A percentile compares a stretch with the other conserved stretches of the same genome.
Evolutionary conservation across 2,797 vertebrate genomes (phyloP).

Genomic region (Presbytis comata): DNA sequence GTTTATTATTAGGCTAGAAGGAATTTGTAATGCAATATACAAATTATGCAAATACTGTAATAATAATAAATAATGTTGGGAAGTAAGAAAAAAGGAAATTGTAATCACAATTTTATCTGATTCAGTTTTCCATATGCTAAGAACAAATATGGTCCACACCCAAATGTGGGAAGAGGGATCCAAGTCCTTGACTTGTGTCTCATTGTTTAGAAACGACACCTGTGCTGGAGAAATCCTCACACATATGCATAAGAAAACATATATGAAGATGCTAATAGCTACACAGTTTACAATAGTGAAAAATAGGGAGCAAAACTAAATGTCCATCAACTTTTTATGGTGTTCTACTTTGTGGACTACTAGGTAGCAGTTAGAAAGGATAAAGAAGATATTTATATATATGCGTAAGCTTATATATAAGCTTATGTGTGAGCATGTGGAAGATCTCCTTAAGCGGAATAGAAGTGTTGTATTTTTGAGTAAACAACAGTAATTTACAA

Average conservation of each 20-base stretch:
- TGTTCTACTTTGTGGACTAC: background rate
- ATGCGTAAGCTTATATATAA: background rate
- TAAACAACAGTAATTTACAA: background rate
- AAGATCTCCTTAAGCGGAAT: background rate
- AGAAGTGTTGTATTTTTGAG: background rate
- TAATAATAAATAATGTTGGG: background rate
- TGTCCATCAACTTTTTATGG: fast-evolving
- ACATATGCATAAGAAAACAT: background rate
- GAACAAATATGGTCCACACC: background rate
- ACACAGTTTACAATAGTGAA: background rate
- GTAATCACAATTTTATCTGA: background rate
- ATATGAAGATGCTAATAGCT: background rate
- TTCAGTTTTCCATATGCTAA: background rate
- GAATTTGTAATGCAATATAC: background rate
- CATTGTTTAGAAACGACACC: background rate
- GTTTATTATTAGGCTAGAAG: background rate
- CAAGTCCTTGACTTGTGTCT: background rate
- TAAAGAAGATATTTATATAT: background rate
- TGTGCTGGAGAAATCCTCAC: background rate
- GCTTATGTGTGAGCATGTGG: background rate
- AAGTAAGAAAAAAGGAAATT: background rate
- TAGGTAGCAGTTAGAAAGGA: background rate
- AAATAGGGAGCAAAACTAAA: no score
- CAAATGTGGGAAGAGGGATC: background rate
- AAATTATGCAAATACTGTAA: background rate